Base-by-base conservation (phyloP, 2,113 vertebrate species). In the Apeltes quadracus region DNA sequence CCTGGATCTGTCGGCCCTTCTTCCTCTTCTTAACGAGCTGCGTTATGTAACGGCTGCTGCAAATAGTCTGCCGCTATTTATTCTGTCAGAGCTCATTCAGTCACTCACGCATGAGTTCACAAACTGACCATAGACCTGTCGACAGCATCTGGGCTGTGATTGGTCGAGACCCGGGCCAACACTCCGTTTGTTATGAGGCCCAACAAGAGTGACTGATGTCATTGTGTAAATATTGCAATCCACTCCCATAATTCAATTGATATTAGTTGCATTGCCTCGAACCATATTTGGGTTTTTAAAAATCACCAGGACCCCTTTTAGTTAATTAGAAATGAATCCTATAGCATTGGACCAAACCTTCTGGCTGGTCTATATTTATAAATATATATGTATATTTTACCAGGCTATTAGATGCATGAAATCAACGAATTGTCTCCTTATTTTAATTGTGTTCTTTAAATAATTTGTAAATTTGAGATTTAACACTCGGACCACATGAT, bases 61-160 rank as follows among this genome's bases (percentile, higher is more conserved):
- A 68, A 71, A 69, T 59, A 48, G n/a, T 32, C 36, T 2, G 57
- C 58, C n/a, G 57, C 23, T 72, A 15, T 57, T 53, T 25, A 23
- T 13, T 25, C 22, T 53, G 50, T 53, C 36, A 53, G 59, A 44
- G 10, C 27, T 53, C 53, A 48, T 69, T 68, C 58, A 53, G 43
- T 46, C 23, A 20, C 53, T 50, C 50, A 53, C 50, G 46, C 57
- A 51, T 14, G 43, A 75, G 32, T 34, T 81, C 68, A 69, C 22
- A 36, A 39, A n/a, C 54, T 16, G 5, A 36, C 9, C 14, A 32
- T 3, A 5, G 25, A n/a, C n/a, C 51, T 55, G 64, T 29, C 14
- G 34, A 39, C 32, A 43, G 23, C 46, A 29, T 13, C 32, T 61
- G 70, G 36, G 48, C 54, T 65, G 27, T 75, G 70, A 75, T 71